A percentile compares a stretch with the other conserved stretches of the same genome.
These are phyloP conservation scores for Anguilla rostrata DNA, from an alignment of 2,113 vertebrate species.

Conservation along the genomic window DNA sequence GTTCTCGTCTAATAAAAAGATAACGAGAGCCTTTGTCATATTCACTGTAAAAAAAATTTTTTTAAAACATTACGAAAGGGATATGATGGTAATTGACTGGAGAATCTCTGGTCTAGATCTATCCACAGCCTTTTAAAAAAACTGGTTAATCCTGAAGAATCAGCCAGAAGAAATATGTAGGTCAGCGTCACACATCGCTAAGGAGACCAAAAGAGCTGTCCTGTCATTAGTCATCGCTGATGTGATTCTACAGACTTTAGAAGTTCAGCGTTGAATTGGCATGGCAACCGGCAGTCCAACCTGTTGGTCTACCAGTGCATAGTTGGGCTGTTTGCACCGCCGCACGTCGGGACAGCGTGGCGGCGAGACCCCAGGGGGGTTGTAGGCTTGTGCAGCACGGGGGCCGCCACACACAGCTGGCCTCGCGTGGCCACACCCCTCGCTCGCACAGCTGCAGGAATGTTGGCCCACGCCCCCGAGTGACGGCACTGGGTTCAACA, in stretches of 20 bases:
- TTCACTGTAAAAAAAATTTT: too few relatives aligned
- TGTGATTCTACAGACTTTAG: neutral
- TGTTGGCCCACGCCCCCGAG: slow-evolving; percentile 16
- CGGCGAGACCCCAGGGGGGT: neutral
- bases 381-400: neutral
- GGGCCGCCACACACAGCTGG: neutral
- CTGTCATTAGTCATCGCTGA: neutral
- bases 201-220: neutral
- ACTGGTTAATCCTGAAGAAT: neutral
- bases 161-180: neutral
- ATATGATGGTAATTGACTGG: neutral
- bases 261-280: too few relatives aligned
- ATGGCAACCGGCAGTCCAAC: neutral
- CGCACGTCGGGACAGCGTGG: neutral
- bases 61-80: neutral
- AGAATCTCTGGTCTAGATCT: neutral
- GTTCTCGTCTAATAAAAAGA: too few relatives aligned
- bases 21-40: too few relatives aligned
- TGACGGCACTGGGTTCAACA: slow-evolving; percentile 27
- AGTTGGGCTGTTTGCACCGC: neutral
- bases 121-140: neutral
- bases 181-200: neutral
- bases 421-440: slow-evolving; percentile 9
- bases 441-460: slow-evolving; percentile 30
- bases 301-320: neutral